Evolutionary conservation across 2,113 vertebrate species (phyloP).

Genomic region (Leptocoma aspasia): DNA sequence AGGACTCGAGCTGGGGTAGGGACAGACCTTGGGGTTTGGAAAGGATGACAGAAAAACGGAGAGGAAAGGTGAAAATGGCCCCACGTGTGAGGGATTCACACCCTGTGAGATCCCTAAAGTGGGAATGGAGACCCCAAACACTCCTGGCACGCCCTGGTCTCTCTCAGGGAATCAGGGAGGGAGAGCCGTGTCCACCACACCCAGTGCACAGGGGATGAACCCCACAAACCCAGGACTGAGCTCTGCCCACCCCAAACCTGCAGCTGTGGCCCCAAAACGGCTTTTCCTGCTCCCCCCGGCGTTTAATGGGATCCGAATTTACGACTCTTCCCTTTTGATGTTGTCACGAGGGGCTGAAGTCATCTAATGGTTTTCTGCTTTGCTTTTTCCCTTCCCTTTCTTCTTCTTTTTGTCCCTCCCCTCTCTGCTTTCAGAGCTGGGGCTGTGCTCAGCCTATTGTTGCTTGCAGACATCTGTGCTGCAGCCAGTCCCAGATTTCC

Average conservation of each 20-base stretch:
- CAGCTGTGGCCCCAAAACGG: accelerated
- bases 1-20: background rate
- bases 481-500: background rate
- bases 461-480: background rate
- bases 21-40: background rate
- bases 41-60: background rate
- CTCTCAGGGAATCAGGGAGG: background rate
- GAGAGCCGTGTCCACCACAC: background rate
- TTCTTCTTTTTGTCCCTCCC: background rate
- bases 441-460: background rate
- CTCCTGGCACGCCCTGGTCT: background rate
- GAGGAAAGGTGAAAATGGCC: background rate
- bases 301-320: background rate
- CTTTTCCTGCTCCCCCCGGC: background rate
- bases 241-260: background rate
- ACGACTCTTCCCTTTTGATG: background rate
- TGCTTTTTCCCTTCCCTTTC: background rate
- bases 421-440: background rate
- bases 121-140: background rate
- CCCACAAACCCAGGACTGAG: background rate
- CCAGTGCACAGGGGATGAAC: accelerated
- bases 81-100: background rate
- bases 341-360: background rate
- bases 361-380: constrained; percentile 30
- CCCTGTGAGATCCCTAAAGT: accelerated